These are phyloP conservation scores for Calyptommatus sinebrachiatus DNA, from an alignment of 2,113 vertebrate genomes.

Conservation along the genomic window DNA sequence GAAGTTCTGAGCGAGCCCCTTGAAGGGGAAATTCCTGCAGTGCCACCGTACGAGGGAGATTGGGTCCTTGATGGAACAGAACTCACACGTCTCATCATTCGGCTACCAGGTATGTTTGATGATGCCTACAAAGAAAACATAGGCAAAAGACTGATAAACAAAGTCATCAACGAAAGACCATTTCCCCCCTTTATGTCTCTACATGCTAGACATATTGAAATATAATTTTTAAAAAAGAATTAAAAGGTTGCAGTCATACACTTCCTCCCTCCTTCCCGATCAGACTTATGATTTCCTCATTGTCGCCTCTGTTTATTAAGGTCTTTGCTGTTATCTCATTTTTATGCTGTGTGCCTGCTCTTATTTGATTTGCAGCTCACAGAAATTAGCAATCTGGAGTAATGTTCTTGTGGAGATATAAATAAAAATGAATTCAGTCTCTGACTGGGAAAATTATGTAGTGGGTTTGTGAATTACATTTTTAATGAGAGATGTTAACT, in stretches of 20 bases:
- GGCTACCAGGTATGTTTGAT: constrained; percentile 66
- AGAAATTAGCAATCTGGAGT: neutral
- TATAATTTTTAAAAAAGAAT: neutral
- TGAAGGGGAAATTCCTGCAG: constrained; percentile 84
- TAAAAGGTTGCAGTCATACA: neutral
- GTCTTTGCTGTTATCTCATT: neutral
- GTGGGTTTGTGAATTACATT: too few species aligned
- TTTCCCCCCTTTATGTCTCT: neutral
- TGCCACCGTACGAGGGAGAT: constrained; percentile 84
- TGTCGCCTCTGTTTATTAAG: too few species aligned
- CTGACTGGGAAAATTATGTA: neutral
- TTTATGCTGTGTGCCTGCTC: too few species aligned
- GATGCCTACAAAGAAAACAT: constrained; percentile 69
- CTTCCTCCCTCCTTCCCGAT: too few species aligned
- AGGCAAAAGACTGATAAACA: neutral
- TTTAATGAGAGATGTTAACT: too few species aligned
- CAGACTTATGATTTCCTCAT: too few species aligned
- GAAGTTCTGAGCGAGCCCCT: constrained; percentile 88
- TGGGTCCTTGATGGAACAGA: constrained; percentile 94
- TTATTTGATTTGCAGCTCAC: too few species aligned
- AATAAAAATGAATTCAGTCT: neutral
- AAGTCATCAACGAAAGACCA: neutral
- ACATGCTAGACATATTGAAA: neutral
- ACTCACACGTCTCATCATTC: constrained; percentile 91
- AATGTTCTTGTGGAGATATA: neutral